Percentiles rank a stretch among this genome's conserved stretches.
Evolutionary conservation across 2,113 vertebrate genomes (phyloP).

Genomic region (Epinephelus lanceolatus): DNA sequence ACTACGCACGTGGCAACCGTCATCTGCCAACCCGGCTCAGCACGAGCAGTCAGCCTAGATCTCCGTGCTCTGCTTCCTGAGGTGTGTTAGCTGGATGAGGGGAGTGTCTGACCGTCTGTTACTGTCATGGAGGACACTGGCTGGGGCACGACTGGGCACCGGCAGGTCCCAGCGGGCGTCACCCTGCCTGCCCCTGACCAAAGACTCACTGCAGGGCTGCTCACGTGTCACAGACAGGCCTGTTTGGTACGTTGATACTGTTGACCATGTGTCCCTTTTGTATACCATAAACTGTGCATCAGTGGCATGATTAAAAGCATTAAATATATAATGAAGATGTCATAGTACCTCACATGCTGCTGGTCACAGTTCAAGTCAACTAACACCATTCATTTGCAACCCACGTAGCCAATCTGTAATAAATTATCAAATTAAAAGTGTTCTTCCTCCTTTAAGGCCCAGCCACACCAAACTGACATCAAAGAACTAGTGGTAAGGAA

Average conservation of each 20-base stretch:
- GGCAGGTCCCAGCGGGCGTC: constrained; percentile 28
- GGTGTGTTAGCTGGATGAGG: constrained; percentile 30
- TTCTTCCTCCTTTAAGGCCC: not conserved
- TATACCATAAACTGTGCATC: not conserved
- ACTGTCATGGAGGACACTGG: constrained; percentile 21
- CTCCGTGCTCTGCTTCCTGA: constrained; percentile 42
- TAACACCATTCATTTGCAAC: not conserved
- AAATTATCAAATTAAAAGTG: not conserved
- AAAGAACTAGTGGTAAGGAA: too few relatives aligned
- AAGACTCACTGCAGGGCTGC: constrained; percentile 20
- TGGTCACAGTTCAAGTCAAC: not conserved
- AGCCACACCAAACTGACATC: too few relatives aligned
- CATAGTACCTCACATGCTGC: not conserved
- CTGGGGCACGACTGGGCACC: not conserved
- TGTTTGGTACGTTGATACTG: not conserved
- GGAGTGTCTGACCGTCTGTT: constrained; percentile 56
- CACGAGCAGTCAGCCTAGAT: constrained; percentile 51
- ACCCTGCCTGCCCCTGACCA: constrained; percentile 21
- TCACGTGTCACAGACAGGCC: constrained; percentile 9
- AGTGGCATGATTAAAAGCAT: not conserved
- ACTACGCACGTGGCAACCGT: constrained; percentile 45
- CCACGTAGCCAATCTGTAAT: not conserved
- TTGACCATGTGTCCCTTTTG: not conserved
- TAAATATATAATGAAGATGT: not conserved
- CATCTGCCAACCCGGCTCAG: constrained; percentile 54